A percentile compares a stretch with the other conserved stretches of the same genome.
Evolutionary conservation across 2,888 invertebrate genomes (phyloP).

Genomic region (Cremastobaeus sp.): DNA sequence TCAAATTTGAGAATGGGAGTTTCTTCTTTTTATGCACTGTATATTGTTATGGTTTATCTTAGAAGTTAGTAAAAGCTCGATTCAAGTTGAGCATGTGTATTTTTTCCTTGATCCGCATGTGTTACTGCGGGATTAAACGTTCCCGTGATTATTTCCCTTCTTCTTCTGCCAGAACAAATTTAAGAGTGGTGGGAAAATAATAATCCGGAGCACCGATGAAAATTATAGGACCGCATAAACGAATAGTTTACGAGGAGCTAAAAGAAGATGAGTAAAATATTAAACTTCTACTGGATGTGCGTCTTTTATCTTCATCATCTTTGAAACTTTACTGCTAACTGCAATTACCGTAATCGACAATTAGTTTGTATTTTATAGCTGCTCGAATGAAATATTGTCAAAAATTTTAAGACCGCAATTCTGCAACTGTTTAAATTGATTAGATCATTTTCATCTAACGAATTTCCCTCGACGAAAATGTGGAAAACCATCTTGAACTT

Average conservation of each 20-base stretch:
- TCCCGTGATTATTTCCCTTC: slow-evolving; percentile 50
- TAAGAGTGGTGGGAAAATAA: slow-evolving; percentile 69
- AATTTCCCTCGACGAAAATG: slow-evolving; percentile 22
- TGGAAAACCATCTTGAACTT: too few species aligned
- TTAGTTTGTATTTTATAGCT: slow-evolving; percentile 56
- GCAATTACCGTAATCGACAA: slow-evolving; percentile 61
- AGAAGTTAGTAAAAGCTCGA: slow-evolving; percentile 32
- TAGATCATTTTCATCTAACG: slow-evolving; percentile 25
- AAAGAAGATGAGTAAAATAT: slow-evolving; percentile 76
- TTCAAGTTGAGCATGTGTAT: slow-evolving; percentile 41
- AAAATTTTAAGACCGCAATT: slow-evolving; percentile 41
- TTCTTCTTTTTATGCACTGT: too few species aligned
- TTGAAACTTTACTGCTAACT: slow-evolving; percentile 58
- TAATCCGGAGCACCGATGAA: slow-evolving; percentile 75
- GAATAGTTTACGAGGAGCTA: slow-evolving; percentile 78
- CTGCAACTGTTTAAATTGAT: slow-evolving; percentile 40
- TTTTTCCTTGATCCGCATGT: slow-evolving; percentile 44
- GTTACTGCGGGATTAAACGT: slow-evolving; percentile 30
- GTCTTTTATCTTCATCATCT: slow-evolving; percentile 64
- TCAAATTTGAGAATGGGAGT: too few species aligned
- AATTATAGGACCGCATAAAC: slow-evolving; percentile 78
- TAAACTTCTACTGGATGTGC: slow-evolving; percentile 69
- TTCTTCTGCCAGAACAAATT: slow-evolving; percentile 26
- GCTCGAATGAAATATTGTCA: slow-evolving; percentile 55
- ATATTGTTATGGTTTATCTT: too few species aligned